phyloP scores from a whole-genome alignment of 2,797 vertebrate species.

The Anableps anableps region DNA sequence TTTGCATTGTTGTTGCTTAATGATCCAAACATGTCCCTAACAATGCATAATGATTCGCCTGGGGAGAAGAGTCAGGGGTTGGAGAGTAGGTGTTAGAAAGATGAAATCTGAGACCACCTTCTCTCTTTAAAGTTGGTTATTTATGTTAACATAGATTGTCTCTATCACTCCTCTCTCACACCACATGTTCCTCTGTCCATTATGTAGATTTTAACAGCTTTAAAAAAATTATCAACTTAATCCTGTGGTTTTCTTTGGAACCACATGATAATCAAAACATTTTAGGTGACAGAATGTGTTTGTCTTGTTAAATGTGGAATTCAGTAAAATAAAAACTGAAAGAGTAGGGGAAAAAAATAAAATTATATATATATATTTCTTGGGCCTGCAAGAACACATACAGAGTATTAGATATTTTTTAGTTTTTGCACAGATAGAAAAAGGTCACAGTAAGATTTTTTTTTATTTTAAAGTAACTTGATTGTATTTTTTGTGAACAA shows the following conservation, averaged over 20 bases:
- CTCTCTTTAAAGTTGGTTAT: not conserved
- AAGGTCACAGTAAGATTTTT: not conserved
- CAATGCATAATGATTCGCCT: not conserved
- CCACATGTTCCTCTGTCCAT: not conserved
- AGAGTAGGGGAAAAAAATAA: not conserved
- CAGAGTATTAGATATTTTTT: not conserved
- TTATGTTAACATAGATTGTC: not conserved
- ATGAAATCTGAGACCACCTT: not conserved
- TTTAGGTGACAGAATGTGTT: not conserved
- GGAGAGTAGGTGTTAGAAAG: not conserved
- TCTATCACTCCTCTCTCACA: not conserved
- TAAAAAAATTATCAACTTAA: not conserved
- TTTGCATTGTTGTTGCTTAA: not conserved
- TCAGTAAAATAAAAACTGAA: not conserved
- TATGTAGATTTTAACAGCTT: not conserved
- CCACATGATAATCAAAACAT: not conserved
- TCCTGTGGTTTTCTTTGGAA: not conserved
- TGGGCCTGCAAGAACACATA: not conserved
- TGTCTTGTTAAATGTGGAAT: not conserved
- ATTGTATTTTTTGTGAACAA: not conserved
- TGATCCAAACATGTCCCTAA: not conserved
- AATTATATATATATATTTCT: not conserved
- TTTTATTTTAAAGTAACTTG: not conserved
- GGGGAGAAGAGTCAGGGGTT: not conserved
- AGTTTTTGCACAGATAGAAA: not conserved